Percentiles rank a stretch among this genome's conserved stretches.
Evolutionary conservation across 2,888 invertebrate genomes (phyloP).

Genomic region (Standfussiana lucernea): DNA sequence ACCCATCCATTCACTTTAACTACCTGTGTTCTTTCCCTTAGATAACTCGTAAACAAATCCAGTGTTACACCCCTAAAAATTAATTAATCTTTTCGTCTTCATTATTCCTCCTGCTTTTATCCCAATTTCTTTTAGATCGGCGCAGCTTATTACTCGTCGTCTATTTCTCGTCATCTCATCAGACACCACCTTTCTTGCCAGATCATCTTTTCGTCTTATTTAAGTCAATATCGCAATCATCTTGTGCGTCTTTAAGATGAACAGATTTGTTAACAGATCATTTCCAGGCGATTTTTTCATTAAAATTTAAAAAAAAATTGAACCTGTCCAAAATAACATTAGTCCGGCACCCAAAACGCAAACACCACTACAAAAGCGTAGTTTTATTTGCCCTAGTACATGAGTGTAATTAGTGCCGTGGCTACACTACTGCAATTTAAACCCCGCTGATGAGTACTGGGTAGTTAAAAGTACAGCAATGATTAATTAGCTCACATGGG

Average conservation of each 20-base stretch:
- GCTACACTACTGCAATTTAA: slow-evolving; percentile 49
- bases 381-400: slow-evolving; percentile 49
- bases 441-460: slow-evolving; percentile 50
- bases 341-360: not conserved
- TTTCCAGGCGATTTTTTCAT: too few relatives aligned
- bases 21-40: too few relatives aligned
- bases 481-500: slow-evolving; percentile 57
- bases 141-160: too few relatives aligned
- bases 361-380: slow-evolving; percentile 18
- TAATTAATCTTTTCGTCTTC: too few relatives aligned
- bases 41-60: too few relatives aligned
- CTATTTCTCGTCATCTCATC: too few relatives aligned
- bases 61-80: too few relatives aligned
- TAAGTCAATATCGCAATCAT: not conserved
- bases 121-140: too few relatives aligned
- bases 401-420: slow-evolving; percentile 58
- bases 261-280: not conserved
- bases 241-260: not conserved
- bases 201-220: not conserved
- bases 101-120: too few relatives aligned
- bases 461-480: slow-evolving; percentile 47
- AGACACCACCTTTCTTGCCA: too few relatives aligned
- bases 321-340: slow-evolving; percentile 1
- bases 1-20: too few relatives aligned
- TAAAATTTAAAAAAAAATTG: not conserved